Percentiles rank a stretch among this genome's conserved stretches.
Evolutionary conservation across 1,140 invertebrate species (phyloP).

Genomic region (Saccostrea glomerata): DNA sequence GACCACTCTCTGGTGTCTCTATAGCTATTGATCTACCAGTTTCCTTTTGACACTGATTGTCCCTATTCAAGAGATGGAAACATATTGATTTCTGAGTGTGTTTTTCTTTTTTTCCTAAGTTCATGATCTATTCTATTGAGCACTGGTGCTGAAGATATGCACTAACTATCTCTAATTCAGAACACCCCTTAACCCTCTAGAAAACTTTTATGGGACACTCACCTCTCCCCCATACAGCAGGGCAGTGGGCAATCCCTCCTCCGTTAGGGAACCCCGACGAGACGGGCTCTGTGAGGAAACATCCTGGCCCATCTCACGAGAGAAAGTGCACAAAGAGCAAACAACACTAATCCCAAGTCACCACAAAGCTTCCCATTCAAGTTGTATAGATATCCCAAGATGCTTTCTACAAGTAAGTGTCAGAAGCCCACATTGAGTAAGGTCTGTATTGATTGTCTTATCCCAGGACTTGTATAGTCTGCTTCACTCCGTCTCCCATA

Average conservation of each 20-base stretch:
- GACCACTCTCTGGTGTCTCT: constrained; percentile 20
- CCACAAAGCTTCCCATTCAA: constrained; percentile 22
- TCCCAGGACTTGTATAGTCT: constrained; percentile 37
- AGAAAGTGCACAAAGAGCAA: not conserved
- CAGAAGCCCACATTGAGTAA: constrained; percentile 28
- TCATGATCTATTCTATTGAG: constrained; percentile 17
- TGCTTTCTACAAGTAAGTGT: constrained; percentile 24
- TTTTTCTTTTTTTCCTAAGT: not conserved
- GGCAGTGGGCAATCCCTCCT: constrained; percentile 3
- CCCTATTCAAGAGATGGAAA: constrained; percentile 37
- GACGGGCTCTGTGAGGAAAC: constrained; percentile 20
- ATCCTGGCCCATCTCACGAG: constrained; percentile 33
- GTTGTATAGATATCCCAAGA: constrained; percentile 30
- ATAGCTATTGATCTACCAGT: constrained; percentile 1
- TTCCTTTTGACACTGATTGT: constrained; percentile 38
- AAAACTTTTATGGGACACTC: not conserved
- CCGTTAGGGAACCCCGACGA: constrained; percentile 14
- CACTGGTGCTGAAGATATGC: not conserved
- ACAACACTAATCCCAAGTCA: not conserved
- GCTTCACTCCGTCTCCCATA: constrained; percentile 27
- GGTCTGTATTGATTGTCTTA: constrained; percentile 38
- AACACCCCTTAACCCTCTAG: not conserved
- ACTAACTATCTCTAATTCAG: not conserved
- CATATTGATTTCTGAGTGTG: constrained; percentile 36
- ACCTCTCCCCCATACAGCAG: constrained; percentile 8